Base-by-base conservation (phyloP, 2,797 vertebrate species). In the Alectoris magna region DNA sequence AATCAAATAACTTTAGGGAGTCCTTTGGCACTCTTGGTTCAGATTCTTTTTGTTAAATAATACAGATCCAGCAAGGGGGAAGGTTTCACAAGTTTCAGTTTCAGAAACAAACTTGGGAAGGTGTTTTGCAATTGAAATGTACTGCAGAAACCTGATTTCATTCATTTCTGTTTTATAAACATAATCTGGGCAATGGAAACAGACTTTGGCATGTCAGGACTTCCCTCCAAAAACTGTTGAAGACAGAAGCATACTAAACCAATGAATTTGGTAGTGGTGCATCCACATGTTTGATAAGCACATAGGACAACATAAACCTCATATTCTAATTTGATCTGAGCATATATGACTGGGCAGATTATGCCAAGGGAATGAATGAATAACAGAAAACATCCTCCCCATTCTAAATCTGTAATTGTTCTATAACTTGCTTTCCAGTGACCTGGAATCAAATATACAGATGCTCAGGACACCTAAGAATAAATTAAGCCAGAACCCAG, bases 91-190 rank as follows among this genome's bases (percentile, higher is more conserved):
- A 55, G 53, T 31, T 55, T 53, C 49, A 51, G 26, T 51, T 51
- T 53, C 41, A 79, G 22, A 27, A 80, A 41, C 14, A 53, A 59
- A 62, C 13, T 39, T 69, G 38, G 18, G 12, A 4, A 4, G 3
- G 0, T 22, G 70, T 62, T 63, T 15, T 81, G 26, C 43, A 91
- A 49, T 21, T 81, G 38, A 26, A 80, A 94, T 55, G 18, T 46
- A 55, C 53, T 71, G 41, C 16, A 72, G 31, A 73, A 90, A 79
- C 27, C 48, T 3, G 0, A 22, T 68, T 90, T 78, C 4, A 5
- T 92, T 92, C 87, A 49, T 55, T 92, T 83, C 43, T 85, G 8
- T 69, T 12, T 56, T 17, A 75, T 10, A 91, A 92, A 90, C 94
- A 63, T 75, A 9, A 39, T 55, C 7, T 36, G 24, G 26, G 23